These are phyloP conservation scores for Silurus aristotelis DNA, from an alignment of 2,797 vertebrate species.

Conservation along the genomic window DNA sequence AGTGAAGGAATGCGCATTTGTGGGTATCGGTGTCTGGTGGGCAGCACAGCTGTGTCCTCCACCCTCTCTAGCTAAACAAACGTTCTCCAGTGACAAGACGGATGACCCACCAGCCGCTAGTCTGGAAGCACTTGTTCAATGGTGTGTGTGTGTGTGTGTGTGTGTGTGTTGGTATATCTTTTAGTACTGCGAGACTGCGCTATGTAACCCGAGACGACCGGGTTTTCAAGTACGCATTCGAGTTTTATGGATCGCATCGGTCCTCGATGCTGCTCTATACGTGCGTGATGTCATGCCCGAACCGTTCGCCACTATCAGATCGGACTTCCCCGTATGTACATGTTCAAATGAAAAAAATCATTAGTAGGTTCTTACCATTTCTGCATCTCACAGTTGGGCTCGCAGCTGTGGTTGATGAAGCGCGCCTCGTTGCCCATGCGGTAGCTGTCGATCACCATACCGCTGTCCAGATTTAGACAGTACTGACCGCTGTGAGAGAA, in stretches of 20 bases:
- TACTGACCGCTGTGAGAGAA: slow-evolving; percentile 98
- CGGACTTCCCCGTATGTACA: background rate
- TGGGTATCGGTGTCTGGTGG: slow-evolving; percentile 29
- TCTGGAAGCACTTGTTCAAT: slow-evolving; percentile 65
- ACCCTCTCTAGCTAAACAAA: slow-evolving; percentile 62
- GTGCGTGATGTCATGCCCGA: background rate
- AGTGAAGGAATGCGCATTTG: slow-evolving; percentile 26
- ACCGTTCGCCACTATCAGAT: background rate
- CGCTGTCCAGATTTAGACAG: slow-evolving; percentile 96
- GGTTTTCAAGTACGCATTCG: background rate
- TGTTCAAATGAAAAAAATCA: background rate
- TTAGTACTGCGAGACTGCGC: too few relatives aligned
- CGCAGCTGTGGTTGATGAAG: slow-evolving; percentile 99
- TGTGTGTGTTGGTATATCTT: background rate
- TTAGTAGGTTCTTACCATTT: slow-evolving; percentile 84
- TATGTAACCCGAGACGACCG: background rate
- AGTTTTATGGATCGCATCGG: background rate
- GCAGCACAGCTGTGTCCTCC: slow-evolving; percentile 53
- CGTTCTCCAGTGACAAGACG: slow-evolving; percentile 73
- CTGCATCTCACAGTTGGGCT: slow-evolving; percentile 99
- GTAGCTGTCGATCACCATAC: slow-evolving; percentile 99
- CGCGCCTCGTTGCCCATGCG: slow-evolving; percentile 98
- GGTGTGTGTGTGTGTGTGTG: background rate
- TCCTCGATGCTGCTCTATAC: background rate
- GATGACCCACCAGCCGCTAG: slow-evolving; percentile 69